These are phyloP conservation scores for Antheraea pernyi DNA, from an alignment of 1,140 invertebrate genomes.

Conservation along the genomic window DNA sequence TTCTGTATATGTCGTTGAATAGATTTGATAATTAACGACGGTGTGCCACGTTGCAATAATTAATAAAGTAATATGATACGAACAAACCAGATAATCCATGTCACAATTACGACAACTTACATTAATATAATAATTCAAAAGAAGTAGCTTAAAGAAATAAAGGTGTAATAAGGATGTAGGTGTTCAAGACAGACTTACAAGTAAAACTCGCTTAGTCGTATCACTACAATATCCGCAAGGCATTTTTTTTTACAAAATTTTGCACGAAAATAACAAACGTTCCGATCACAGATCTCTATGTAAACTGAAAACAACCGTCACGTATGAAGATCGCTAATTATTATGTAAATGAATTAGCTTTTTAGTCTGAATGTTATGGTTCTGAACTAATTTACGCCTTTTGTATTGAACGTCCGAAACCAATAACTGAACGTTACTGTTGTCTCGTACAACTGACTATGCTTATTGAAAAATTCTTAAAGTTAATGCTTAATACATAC, in stretches of 20 bases:
- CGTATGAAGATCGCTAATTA: slow-evolving; percentile 37
- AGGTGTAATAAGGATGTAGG: neutral
- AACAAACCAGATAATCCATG: no score
- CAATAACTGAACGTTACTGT: neutral
- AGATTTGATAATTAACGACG: no score
- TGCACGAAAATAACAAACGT: slow-evolving; percentile 23
- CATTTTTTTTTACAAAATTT: slow-evolving; percentile 40
- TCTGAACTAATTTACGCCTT: slow-evolving; percentile 40
- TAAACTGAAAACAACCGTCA: neutral
- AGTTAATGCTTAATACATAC: neutral
- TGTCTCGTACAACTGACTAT: neutral
- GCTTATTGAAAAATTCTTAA: neutral
- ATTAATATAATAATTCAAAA: neutral
- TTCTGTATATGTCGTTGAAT: no score
- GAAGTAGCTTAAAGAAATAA: neutral
- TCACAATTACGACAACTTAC: no score
- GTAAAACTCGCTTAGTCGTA: slow-evolving; percentile 55
- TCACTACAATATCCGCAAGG: slow-evolving; percentile 65
- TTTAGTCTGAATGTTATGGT: slow-evolving; percentile 53
- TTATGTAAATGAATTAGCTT: slow-evolving; percentile 65
- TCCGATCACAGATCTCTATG: neutral
- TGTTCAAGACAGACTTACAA: slow-evolving; percentile 44
- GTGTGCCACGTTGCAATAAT: no score
- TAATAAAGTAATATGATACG: no score
- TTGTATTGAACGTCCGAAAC: slow-evolving; percentile 30